Evolutionary conservation across 2,888 invertebrate genomes (phyloP), one percentile per base, ranked within the genome.

Genomic region (Tryphoninae sp.): DNA sequence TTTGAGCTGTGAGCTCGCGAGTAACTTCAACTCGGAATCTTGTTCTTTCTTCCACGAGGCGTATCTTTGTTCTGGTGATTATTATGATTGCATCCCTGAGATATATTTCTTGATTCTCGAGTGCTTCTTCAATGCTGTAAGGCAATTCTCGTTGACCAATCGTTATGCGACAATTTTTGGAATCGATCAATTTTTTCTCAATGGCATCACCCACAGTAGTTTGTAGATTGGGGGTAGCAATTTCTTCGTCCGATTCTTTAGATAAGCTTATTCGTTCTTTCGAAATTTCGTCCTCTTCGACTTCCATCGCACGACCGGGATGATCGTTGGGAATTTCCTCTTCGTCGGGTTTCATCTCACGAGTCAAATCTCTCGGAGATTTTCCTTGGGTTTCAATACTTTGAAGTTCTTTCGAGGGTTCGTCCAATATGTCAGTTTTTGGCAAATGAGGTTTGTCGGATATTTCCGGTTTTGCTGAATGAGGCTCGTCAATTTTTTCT

Each of bases 1-100:
- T 95, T 89, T 95, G 94, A 0, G 95, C 94, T 62, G 95, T 95
- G 67, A 96, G 91, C 82, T 94, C 93, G 88, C 94, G 94, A 7
- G 94, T 94, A 81, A 95, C 93, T 53, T 92, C 92, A 55, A 95
- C 91, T 78, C 91, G 92, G 86, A 92, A 93, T 87, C 92, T 92
- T 1, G 93, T 93, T 86, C 93, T 93, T 68, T 94, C 93, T 85
- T 94, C 94, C 76, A 93, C 92, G 16, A 96, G 92, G 71, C 94
- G 92, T 40, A 96, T 94, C 80, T 94, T 93, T 84, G 94, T 94
- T 88, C 95, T 94, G 85, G 94, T 94, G 8, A 95, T 87, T 23
- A 96, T 93, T 23, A 92, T 85, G 13, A 93, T 85, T 1, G 90
- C 90, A 78, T 89, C 88, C 86, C 90, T 90, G 22, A 90, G 84